Evolutionary conservation across 2,113 vertebrate species (phyloP), one percentile per base, ranked within the genome.

Genomic region (Tachycineta bicolor): DNA sequence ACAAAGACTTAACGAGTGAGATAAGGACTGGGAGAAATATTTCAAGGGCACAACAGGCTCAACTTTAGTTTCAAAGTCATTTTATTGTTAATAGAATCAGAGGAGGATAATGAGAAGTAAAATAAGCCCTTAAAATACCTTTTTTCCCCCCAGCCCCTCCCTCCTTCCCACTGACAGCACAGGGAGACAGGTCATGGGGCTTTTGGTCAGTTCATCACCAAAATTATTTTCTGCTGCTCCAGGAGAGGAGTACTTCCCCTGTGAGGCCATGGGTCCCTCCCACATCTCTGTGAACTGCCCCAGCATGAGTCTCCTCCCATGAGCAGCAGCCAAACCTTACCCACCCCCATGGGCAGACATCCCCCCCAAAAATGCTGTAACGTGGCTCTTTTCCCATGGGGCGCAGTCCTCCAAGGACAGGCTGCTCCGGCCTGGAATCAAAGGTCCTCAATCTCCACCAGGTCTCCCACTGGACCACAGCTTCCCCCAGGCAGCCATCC

Each of bases 371-470:
- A 20, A 28, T 41, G 44, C 44, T 12, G 23, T 0, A 0, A 1
- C 0, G 0, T 33, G 46, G 21, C 28, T 6, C 26, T 60, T 44
- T 31, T 60, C 21, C 26, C 56, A 31, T 0, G 2, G 43, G 21
- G 7, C 49, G 26, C 20, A 5, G 11, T 2, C 28, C n/a, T 39
- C 7, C n/a, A 14, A 20, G 21, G 26, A 76, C 21, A 39, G 43
- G 26, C 12, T 47, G 73, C 43, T 47, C 43, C 73, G 29, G n/a
- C 16, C n/a, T 39, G 44, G 28, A 2, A 49, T 0, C n/a, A 49
- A 4, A 16, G 12, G 1, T 7, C 7, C 6, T 16, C 56, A 31
- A 21, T 52, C n/a, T 29, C 6, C 55, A 3, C 20, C 1, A 0
- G 12, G 5, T 24, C n/a, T 49, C n/a, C 56, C 28, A 6, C 21